Percentiles rank a stretch among this genome's conserved stretches.
These are phyloP conservation scores for Bombyx huttoni DNA, from an alignment of 2,888 invertebrate species.

Conservation along the genomic window DNA sequence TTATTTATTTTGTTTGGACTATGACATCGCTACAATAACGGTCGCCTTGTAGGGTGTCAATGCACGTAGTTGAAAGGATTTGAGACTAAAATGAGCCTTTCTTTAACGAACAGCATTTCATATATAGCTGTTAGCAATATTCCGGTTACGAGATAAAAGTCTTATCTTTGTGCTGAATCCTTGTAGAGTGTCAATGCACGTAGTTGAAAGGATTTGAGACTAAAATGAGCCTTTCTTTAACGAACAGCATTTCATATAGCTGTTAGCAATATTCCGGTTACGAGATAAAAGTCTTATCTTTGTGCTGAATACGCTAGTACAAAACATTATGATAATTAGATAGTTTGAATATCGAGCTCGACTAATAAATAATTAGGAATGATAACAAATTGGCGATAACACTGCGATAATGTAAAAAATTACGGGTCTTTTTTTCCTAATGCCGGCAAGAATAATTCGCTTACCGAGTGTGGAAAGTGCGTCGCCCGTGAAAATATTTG, in stretches of 20 bases:
- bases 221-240: slow-evolving; percentile 7
- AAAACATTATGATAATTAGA: slow-evolving; percentile 25
- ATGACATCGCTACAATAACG: neutral
- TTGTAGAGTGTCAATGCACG: neutral
- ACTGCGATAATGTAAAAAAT: too few relatives aligned
- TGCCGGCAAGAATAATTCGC: slow-evolving; percentile 18
- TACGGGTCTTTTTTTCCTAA: too few relatives aligned
- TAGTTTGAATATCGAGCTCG: slow-evolving; percentile 16
- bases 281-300: slow-evolving; percentile 31
- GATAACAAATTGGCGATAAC: slow-evolving; percentile 13
- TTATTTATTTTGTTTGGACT: neutral
- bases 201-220: neutral
- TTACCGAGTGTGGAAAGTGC: slow-evolving; percentile 35
- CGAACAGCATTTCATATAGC: slow-evolving; percentile 22
- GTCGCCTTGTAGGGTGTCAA: neutral
- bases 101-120: slow-evolving; percentile 14
- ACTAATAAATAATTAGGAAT: slow-evolving; percentile 13
- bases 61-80: neutral
- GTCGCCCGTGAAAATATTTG: slow-evolving; percentile 63
- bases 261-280: slow-evolving; percentile 23
- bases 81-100: slow-evolving; percentile 8
- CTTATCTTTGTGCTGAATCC: slow-evolving; percentile 26
- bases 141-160: slow-evolving; percentile 26
- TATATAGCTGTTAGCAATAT: slow-evolving; percentile 27
- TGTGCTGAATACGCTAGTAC: slow-evolving; percentile 13